Evolutionary conservation across 2,888 invertebrate species (phyloP).

Genomic region (Alentia gelatinosa): DNA sequence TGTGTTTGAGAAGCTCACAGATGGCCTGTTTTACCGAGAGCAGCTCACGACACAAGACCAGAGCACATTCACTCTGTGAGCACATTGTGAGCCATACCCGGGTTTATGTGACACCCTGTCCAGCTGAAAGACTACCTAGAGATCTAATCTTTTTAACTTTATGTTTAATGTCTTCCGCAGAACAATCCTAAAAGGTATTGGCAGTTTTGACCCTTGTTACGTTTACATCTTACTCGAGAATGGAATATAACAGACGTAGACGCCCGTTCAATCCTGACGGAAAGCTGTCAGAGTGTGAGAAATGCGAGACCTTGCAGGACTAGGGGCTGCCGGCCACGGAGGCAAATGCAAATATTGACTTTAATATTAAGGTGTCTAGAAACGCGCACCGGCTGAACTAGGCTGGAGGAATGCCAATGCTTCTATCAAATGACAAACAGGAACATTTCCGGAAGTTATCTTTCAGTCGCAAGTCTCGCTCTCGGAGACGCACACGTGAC

Average conservation of each 20-base stretch:
- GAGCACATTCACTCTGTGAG: neutral
- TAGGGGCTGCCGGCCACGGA: neutral
- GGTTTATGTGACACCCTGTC: no score
- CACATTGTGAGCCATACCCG: no score
- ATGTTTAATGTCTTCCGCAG: no score
- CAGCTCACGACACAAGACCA: neutral
- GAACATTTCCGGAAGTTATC: neutral
- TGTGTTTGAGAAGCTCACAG: neutral
- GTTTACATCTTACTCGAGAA: no score
- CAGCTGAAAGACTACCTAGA: no score
- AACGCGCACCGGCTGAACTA: neutral
- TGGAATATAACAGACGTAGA: no score
- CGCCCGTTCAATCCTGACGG: no score
- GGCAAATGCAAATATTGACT: constrained; percentile 5
- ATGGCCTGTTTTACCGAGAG: neutral
- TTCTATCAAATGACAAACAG: constrained; percentile 10
- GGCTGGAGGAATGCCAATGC: neutral
- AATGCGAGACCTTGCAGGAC: neutral
- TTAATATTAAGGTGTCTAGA: neutral
- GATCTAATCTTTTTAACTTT: no score
- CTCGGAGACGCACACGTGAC: neutral
- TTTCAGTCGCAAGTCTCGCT: neutral
- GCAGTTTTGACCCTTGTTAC: no score
- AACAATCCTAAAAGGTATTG: no score
- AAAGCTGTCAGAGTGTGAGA: neutral